A percentile compares a stretch with the other conserved stretches of the same genome.
Conservation (phyloP, 2,888 invertebrate species). For the Callinectes sapidus region DNA sequence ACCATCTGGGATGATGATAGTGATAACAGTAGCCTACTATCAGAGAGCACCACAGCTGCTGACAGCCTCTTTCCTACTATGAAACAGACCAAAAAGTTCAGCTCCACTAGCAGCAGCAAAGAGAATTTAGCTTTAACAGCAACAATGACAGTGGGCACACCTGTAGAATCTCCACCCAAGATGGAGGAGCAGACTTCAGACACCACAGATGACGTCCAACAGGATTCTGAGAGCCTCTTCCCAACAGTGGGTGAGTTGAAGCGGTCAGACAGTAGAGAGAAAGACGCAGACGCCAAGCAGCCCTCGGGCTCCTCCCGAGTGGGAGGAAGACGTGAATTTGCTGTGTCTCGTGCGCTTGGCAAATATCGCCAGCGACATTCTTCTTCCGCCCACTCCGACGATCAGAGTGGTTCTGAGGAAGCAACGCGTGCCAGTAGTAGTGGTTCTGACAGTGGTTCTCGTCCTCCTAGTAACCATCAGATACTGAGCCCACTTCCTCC, state of each 20-base stretch:
- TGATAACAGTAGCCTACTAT: constrained; percentile 64
- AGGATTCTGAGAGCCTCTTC: constrained; percentile 82
- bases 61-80: constrained; percentile 65
- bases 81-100: constrained; percentile 62
- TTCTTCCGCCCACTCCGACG: constrained; percentile 84
- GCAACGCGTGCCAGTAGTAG: constrained; percentile 71
- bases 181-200: constrained; percentile 54
- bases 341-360: constrained; percentile 87
- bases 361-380: constrained; percentile 83
- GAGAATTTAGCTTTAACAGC: constrained; percentile 39
- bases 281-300: constrained; percentile 68
- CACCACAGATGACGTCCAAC: constrained; percentile 74
- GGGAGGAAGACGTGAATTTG: constrained; percentile 88
- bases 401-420: constrained; percentile 80
- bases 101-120: constrained; percentile 59
- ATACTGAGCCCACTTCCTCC: constrained; percentile 66
- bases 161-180: constrained; percentile 47
- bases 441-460: constrained; percentile 72
- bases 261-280: constrained; percentile 76
- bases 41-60: constrained; percentile 56
- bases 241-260: constrained; percentile 86
- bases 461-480: constrained; percentile 71
- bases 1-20: constrained; percentile 64
- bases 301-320: constrained; percentile 64
- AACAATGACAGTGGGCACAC: neutral